Percentiles rank a stretch among this genome's conserved stretches.
phyloP scores from a whole-genome alignment of 2,888 invertebrate species.

The Nyleta sp. region DNA sequence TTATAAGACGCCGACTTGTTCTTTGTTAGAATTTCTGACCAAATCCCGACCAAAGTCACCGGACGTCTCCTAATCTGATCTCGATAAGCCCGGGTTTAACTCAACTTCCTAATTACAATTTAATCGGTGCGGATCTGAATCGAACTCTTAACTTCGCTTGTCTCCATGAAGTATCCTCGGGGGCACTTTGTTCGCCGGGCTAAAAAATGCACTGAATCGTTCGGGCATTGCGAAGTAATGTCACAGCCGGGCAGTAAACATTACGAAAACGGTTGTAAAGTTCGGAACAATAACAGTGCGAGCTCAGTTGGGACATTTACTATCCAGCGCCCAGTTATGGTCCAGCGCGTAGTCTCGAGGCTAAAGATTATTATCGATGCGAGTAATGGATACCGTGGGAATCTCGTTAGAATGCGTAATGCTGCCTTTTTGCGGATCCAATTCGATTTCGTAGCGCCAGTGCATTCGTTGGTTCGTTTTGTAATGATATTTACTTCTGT shows the following conservation, averaged over 20 bases:
- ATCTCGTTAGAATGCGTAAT: conserved; percentile 30
- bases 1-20: no score
- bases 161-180: no score
- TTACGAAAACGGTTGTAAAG: conserved; percentile 27
- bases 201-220: not conserved
- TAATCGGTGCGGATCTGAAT: no score
- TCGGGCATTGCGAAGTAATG: conserved; percentile 4
- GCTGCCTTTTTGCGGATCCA: conserved; percentile 14
- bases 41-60: no score
- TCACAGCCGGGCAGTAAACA: not conserved
- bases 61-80: no score
- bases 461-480: not conserved
- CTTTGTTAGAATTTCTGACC: no score
- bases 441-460: not conserved
- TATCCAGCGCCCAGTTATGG: conserved; percentile 33
- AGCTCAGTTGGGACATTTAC: conserved; percentile 33
- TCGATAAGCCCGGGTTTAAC: no score
- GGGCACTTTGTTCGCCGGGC: not conserved
- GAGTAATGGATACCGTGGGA: conserved; percentile 58
- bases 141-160: no score
- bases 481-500: no score
- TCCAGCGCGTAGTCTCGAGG: conserved; percentile 50
- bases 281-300: conserved; percentile 31
- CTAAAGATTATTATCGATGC: conserved; percentile 44
- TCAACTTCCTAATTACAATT: no score